Percentiles rank a stretch among this genome's conserved stretches.
Conservation (phyloP, 2,113 vertebrate species). For the Ranitomeya variabilis region DNA sequence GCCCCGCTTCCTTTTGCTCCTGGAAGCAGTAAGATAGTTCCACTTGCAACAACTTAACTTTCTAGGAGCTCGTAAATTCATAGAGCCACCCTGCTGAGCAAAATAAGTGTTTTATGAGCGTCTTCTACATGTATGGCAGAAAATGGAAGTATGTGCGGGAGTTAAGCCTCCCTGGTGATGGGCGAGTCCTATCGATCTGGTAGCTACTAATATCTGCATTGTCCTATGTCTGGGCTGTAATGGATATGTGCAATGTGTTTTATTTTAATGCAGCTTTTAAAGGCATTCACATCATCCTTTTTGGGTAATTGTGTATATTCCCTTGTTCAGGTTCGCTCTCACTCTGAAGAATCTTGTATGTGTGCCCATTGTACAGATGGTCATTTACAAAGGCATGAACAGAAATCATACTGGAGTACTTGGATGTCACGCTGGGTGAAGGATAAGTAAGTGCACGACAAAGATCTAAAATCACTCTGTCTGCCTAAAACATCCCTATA, state of each 20-base stretch:
- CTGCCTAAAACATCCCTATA: too few species aligned
- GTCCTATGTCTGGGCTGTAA: background rate
- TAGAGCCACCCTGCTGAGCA: slow-evolving; percentile 39
- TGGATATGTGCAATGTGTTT: background rate
- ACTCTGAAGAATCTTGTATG: too few species aligned
- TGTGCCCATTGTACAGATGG: too few species aligned
- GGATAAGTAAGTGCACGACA: too few species aligned
- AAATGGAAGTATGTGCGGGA: slow-evolving; percentile 17
- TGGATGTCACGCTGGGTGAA: too few species aligned
- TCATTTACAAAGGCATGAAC: too few species aligned
- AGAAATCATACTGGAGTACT: too few species aligned
- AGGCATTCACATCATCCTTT: too few species aligned
- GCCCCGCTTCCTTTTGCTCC: slow-evolving; percentile 23
- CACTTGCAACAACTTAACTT: slow-evolving; percentile 31
- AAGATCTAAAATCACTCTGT: too few species aligned
- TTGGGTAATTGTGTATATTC: too few species aligned
- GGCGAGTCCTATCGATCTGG: slow-evolving; percentile 32
- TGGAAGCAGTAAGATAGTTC: slow-evolving; percentile 44
- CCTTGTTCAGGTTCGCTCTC: too few species aligned
- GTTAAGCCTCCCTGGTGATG: slow-evolving; percentile 28
- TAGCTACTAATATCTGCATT: slow-evolving; percentile 5
- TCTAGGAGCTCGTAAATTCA: slow-evolving; percentile 35
- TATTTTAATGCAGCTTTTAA: background rate
- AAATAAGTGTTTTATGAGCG: slow-evolving; percentile 43
- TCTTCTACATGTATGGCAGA: slow-evolving; percentile 43